phyloP scores from a whole-genome alignment of 2,888 invertebrate species.

The Agelastica alni region DNA sequence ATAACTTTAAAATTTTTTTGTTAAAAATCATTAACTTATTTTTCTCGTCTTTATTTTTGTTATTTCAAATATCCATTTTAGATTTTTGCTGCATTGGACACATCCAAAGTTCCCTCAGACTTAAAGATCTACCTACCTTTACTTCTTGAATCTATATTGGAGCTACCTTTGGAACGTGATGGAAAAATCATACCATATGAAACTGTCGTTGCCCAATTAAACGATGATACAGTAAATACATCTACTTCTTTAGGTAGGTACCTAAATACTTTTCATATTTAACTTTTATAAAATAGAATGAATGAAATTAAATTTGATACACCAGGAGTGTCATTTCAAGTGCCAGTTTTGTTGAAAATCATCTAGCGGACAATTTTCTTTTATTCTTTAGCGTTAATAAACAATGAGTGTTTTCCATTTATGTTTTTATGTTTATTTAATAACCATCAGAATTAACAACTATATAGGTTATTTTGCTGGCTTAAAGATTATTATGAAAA shows the following conservation, averaged over 20 bases:
- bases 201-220: conserved; percentile 77
- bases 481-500: too few species aligned
- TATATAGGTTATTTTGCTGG: too few species aligned
- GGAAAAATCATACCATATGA: conserved; percentile 64
- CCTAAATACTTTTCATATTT: too few species aligned
- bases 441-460: too few species aligned
- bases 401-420: too few species aligned
- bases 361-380: too few species aligned
- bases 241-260: conserved; percentile 63
- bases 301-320: too few species aligned
- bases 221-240: conserved; percentile 72
- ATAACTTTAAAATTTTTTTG: conserved; percentile 1
- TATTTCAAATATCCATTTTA: conserved; percentile 51
- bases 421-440: too few species aligned
- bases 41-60: background rate
- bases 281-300: too few species aligned
- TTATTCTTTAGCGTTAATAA: too few species aligned
- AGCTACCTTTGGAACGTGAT: conserved; percentile 71
- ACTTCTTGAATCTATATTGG: conserved; percentile 73
- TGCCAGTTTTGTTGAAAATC: too few species aligned
- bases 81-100: conserved; percentile 77
- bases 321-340: too few species aligned
- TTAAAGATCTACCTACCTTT: conserved; percentile 76
- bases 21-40: background rate
- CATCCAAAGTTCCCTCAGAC: conserved; percentile 62